phyloP scores from a whole-genome alignment of 2,113 vertebrate genomes.

The Grammatotria lemairii region DNA sequence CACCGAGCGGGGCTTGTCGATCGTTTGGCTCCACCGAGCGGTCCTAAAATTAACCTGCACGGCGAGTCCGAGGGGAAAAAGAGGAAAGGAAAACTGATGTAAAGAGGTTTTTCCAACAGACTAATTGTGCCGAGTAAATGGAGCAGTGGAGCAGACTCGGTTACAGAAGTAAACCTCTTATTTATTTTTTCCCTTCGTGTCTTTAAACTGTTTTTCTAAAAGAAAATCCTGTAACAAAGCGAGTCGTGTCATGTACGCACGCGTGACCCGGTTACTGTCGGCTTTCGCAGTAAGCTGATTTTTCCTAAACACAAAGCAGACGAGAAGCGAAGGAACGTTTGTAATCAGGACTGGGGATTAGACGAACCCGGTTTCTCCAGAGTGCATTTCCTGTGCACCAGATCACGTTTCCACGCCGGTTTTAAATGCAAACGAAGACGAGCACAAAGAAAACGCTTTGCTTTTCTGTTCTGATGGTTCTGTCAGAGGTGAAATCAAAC shows the following conservation, averaged over 20 bases:
- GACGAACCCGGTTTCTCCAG: neutral
- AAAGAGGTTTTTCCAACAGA: neutral
- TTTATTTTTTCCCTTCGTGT: rapidly evolving
- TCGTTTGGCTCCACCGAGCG: neutral
- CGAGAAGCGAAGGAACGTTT: neutral
- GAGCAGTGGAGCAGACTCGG: neutral
- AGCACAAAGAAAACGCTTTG: neutral
- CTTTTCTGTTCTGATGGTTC: neutral
- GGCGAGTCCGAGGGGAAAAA: neutral
- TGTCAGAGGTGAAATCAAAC: neutral
- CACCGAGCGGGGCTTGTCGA: neutral
- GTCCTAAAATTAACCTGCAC: neutral
- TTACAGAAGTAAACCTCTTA: neutral
- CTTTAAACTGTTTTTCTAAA: neutral
- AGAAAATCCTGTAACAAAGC: neutral
- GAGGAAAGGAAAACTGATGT: neutral
- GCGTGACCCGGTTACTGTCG: neutral
- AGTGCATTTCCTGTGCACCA: neutral
- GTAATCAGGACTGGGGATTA: neutral
- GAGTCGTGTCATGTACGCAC: neutral
- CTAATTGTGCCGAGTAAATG: neutral
- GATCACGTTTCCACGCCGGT: neutral
- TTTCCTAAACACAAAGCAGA: neutral
- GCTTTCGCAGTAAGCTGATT: neutral
- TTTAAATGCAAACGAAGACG: neutral